Evolutionary conservation across 92 coral and sea anemone genomes (phyloP).

Genomic region (Palythoa heliodiscus): DNA sequence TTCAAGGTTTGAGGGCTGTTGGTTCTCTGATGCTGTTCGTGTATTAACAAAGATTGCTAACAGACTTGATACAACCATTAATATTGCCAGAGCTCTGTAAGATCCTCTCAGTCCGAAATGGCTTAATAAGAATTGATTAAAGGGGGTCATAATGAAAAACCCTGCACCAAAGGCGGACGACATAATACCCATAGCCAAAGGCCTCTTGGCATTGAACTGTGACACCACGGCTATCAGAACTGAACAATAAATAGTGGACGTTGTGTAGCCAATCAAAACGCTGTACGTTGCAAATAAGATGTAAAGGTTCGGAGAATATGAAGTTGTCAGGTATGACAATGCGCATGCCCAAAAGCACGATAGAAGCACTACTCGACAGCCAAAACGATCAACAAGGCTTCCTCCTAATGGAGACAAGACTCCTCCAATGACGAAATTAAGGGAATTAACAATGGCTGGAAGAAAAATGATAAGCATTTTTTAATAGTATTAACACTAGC

Average conservation of each 20-base stretch:
- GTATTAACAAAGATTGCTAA: not conserved
- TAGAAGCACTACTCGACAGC: not conserved
- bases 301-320: constrained; percentile 4
- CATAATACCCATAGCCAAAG: constrained; percentile 55
- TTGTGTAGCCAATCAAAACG: constrained; percentile 41
- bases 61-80: not conserved
- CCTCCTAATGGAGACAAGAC: not conserved
- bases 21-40: not conserved
- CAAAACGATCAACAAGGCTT: constrained; percentile 2
- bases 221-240: constrained; percentile 37
- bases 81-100: constrained; percentile 23
- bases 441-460: constrained; percentile 24
- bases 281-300: constrained; percentile 4
- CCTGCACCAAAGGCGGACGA: constrained; percentile 58
- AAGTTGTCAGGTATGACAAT: constrained; percentile 6
- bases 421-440: constrained; percentile 1
- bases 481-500: too few relatives aligned
- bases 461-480: not conserved
- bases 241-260: constrained; percentile 36
- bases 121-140: constrained; percentile 36
- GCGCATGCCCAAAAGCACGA: constrained; percentile 23
- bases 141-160: constrained; percentile 53
- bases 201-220: constrained; percentile 51
- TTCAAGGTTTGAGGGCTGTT: too few relatives aligned
- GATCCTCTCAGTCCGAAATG: constrained; percentile 45